These are phyloP conservation scores for Coturnix japonica DNA, from an alignment of 2,113 vertebrate species.

Conservation along the genomic window DNA sequence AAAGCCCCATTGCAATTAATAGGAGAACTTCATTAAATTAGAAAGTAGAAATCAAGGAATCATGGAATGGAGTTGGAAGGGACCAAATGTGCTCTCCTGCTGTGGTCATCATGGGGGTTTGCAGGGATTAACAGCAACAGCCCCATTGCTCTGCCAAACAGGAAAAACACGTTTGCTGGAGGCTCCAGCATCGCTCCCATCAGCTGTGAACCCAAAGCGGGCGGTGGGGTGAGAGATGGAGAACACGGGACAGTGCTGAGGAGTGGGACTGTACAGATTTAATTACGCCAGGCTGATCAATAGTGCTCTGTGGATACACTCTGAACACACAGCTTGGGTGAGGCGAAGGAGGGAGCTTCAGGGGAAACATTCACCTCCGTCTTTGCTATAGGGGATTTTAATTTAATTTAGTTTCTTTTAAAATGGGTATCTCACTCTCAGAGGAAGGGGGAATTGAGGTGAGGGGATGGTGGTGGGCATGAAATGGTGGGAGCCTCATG, in stretches of 20 bases:
- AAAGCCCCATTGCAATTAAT: neutral
- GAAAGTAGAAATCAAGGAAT: no score
- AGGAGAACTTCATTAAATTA: neutral
- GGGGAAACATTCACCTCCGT: neutral
- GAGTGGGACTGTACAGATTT: conserved; percentile 18
- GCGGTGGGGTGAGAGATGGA: accelerated
- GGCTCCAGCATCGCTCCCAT: neutral
- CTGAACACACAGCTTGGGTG: conserved; percentile 38
- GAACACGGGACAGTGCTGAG: neutral
- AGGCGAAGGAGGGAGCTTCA: conserved; percentile 10
- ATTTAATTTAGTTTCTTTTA: neutral
- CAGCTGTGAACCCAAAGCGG: neutral
- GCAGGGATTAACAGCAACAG: neutral
- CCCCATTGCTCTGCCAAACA: neutral
- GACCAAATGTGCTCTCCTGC: neutral
- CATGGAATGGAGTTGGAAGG: no score
- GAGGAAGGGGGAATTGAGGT: neutral
- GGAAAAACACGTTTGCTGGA: conserved; percentile 19
- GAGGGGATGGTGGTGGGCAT: neutral
- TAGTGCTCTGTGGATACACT: neutral
- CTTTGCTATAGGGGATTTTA: neutral
- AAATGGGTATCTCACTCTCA: neutral
- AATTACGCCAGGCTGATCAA: conserved; percentile 25
- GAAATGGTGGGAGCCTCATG: neutral
- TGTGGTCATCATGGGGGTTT: neutral